Evolutionary conservation across 2,797 vertebrate genomes (phyloP).

Genomic region (Clarias pachynema): DNA sequence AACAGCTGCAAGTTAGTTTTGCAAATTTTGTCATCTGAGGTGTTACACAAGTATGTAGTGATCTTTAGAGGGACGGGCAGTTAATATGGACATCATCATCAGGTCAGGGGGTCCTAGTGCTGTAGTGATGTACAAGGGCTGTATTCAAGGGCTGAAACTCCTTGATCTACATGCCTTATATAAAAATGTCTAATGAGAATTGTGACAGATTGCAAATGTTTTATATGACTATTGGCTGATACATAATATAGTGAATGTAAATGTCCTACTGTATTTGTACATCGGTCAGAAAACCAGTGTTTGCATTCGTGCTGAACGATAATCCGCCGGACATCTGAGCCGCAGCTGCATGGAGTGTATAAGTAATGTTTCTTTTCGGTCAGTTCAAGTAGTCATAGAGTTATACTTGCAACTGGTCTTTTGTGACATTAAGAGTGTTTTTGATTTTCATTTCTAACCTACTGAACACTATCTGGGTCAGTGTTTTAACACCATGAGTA

Average conservation of each 20-base stretch:
- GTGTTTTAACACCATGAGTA: conserved; percentile 38
- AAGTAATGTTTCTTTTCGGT: background rate
- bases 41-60: conserved; percentile 42
- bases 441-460: conserved; percentile 31
- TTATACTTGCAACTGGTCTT: background rate
- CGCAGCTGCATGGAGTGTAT: background rate
- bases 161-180: background rate
- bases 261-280: background rate
- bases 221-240: background rate
- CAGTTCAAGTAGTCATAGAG: background rate
- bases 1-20: background rate
- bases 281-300: background rate
- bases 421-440: background rate
- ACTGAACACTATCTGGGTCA: conserved; percentile 41
- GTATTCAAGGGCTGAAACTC: background rate
- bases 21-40: conserved; percentile 33
- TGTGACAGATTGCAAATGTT: background rate
- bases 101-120: background rate
- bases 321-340: background rate
- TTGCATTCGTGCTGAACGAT: background rate
- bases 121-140: background rate
- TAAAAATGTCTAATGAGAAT: background rate
- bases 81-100: conserved; percentile 27
- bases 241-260: background rate
- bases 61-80: conserved; percentile 39